These are phyloP conservation scores for Orchesella cincta DNA, from an alignment of 1,140 invertebrate genomes.

Conservation along the genomic window DNA sequence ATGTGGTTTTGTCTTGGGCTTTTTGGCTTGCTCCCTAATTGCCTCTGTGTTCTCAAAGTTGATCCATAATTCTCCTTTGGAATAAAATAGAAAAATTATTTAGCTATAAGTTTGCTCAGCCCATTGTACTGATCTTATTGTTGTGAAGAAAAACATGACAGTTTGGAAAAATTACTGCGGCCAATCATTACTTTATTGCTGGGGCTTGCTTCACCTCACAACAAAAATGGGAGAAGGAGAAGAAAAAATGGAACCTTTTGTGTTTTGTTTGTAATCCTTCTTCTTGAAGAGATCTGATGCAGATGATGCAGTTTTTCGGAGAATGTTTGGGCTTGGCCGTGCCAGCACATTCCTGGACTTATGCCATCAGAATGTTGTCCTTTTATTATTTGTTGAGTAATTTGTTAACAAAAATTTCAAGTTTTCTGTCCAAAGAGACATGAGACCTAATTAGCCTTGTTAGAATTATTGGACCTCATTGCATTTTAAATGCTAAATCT, in stretches of 20 bases:
- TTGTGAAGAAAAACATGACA: conserved; percentile 7
- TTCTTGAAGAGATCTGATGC: no score
- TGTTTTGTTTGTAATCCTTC: background rate
- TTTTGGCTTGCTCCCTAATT: conserved; percentile 9
- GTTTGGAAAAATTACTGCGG: conserved; percentile 18
- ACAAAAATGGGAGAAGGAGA: background rate
- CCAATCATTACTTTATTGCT: conserved; percentile 25
- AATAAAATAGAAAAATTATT: no score
- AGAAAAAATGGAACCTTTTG: background rate
- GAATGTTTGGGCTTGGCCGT: conserved; percentile 9
- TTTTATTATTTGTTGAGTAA: no score
- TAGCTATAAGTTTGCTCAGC: background rate
- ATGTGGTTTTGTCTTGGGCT: background rate
- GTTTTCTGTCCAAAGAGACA: no score
- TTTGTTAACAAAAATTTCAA: no score
- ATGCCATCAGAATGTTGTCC: no score
- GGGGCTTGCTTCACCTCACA: background rate
- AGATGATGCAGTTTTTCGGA: background rate
- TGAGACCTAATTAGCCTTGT: no score
- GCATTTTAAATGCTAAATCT: no score
- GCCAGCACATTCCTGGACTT: no score
- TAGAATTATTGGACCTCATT: no score
- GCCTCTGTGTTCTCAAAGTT: background rate
- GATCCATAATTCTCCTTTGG: conserved; percentile 2
- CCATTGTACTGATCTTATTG: background rate